phyloP scores from a whole-genome alignment of 1,140 invertebrate genomes.

The Camponotus pennsylvanicus region DNA sequence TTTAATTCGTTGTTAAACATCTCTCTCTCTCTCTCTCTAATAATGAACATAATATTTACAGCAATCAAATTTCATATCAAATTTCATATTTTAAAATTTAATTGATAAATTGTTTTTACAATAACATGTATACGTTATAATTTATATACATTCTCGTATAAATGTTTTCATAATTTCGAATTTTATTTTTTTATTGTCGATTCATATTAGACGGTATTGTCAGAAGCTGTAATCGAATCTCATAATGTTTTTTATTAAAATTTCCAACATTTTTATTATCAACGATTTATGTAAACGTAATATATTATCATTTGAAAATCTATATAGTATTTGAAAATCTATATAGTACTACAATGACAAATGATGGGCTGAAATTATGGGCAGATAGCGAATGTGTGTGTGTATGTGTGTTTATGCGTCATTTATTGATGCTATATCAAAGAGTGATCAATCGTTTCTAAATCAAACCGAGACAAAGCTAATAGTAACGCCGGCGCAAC shows the following conservation, averaged over 20 bases:
- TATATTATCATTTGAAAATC: conserved; percentile 13
- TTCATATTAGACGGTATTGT: too few relatives aligned
- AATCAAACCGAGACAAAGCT: conserved; percentile 63
- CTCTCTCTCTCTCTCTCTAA: neutral
- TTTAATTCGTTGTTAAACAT: neutral
- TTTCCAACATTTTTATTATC: neutral
- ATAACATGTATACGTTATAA: neutral
- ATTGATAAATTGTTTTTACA: neutral
- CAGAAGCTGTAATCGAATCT: neutral
- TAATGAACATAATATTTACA: neutral
- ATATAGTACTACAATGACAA: too few relatives aligned
- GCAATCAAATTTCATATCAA: neutral
- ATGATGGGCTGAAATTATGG: too few relatives aligned
- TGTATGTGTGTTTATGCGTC: neutral
- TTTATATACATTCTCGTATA: neutral
- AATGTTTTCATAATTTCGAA: neutral
- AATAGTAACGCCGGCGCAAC: conserved; percentile 16
- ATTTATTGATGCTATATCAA: conserved; percentile 37
- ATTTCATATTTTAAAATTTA: neutral
- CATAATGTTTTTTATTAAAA: conserved; percentile 6
- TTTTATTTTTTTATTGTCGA: neutral
- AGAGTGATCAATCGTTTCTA: conserved; percentile 61
- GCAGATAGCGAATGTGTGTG: too few relatives aligned
- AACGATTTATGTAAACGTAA: neutral
- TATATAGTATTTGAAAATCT: neutral